Base-by-base conservation (phyloP, 2,113 vertebrate species). In the Neolamprologus sp. region DNA sequence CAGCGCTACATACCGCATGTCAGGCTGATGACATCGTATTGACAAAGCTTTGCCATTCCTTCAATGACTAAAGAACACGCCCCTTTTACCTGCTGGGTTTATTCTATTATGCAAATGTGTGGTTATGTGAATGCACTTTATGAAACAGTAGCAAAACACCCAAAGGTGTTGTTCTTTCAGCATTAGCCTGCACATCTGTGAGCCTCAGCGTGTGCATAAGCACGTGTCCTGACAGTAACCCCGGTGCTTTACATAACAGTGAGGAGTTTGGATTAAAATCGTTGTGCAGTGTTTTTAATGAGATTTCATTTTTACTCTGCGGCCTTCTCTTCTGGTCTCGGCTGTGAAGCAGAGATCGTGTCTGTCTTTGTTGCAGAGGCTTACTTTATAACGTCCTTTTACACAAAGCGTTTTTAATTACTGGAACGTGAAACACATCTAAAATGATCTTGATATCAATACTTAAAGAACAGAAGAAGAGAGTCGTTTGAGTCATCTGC, bases 191-290 rank as follows among this genome's bases (percentile, higher is more conserved):
- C 58, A 23, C 13, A 14, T 54, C 21, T 33, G 21, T 54, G 33
- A 82, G 49, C 26, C 26, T 78, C 10, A 5, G 53, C 26, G 14
- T 78, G 71, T 31, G 42, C 42, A 19, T 12, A 5, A 16, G 65
- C 85, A 58, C 55, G 88, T 54, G 54, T 81, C 68, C 81, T 82
- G 40, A 60, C 83, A 51, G 83, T 91, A 90, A 93, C 91, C 91
- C 89, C 82, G 8, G 12, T 45, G n/a, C 73, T 83, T 96, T 93
- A 87, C 89, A 93, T 95, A 95, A 95, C 91, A 87, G 81, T 58
- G 81, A 57, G 51, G 60, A 82, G 45, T 78, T 7, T 31, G 88
- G 93, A 96, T 95, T 95, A 93, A 75, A 94, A 88, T 93, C 88
- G 92, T 94, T 93, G 89, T 57, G 80, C 60, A 85, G 89, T 80